Base-by-base conservation (phyloP, 2,113 vertebrate genomes). In the Rousettus leschenaultii region DNA sequence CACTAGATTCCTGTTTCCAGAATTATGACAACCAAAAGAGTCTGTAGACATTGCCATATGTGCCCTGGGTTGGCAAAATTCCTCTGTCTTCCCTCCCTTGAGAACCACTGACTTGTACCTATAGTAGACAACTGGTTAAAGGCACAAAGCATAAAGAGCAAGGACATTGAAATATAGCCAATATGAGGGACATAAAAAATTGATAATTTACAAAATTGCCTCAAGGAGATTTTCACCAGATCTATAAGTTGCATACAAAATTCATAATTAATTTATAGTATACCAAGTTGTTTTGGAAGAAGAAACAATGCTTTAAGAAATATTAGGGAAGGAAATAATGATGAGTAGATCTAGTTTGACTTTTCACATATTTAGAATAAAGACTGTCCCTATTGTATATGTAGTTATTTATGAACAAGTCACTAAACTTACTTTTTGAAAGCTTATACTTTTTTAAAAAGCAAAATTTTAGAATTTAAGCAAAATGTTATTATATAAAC, bases 391-490 rank as follows among this genome's bases (percentile, higher is more conserved):
- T 55, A 9, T 6, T 45, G 24, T 16, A 71, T n/a, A 82, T 5
- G 33, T 38, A 92, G 43, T 53, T 71, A 86, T 51, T 94, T 80
- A 61, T 43, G 4, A 92, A 77, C n/a, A 86, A 51, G 77, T 86
- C 28, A 35, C 4, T 92, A 63, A 86, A 66, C 40, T 22, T 82
- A 38, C 26, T 92, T 53, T 51, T 43, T 40, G 77, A 89, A 86
- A 75, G 19, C 19, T 59, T 86, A 9, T 66, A n/a, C 14, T 78
- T 78, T 74, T 53, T 68, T 63, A 33, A 26, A 78, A 75, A 85
- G 63, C 24, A 93, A 74, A 96, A 73, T 96, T 91, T 38, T 57
- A 74, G 48, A 84, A 79, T 85, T 73, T 70, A 95, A 87, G 66
- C 7, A 84, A 83, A 55, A 91, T 40, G 26, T 48, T 80, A 38